Evolutionary conservation across 2,113 vertebrate genomes (phyloP), one percentile per base, ranked within the genome.

Genomic region (Porphyrio hochstetteri): DNA sequence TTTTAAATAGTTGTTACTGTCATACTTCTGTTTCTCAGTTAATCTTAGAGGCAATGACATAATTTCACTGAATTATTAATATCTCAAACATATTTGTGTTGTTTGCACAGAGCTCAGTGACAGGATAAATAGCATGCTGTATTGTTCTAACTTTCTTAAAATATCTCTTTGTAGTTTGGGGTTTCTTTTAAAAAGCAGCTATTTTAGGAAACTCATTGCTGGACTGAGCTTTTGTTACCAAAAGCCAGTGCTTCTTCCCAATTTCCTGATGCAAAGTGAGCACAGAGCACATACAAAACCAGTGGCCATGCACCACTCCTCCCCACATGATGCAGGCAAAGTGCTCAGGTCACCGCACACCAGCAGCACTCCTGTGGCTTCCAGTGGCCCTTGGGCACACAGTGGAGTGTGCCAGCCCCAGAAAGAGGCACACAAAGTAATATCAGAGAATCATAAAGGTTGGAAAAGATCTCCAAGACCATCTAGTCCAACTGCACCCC

Each of bases 321-420:
- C 35, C 13, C 28, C n/a, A 19, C 0, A 1, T 2, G 4, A 5
- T 8, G 25, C 29, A 44, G 13, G 23, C 46, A 60, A 65, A 55
- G 18, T 0, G 0, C 13, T 20, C 0, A 0, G 40, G 67, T 6
- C 52, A 35, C 52, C 2, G 0, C 0, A 2, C 14, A 18, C n/a
- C 46, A 8, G 10, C 19, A n/a, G 42, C 1, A 0, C 29, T 90
- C 16, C 57, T 44, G 5, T 0, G 0, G 36, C 44, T 74, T 40
- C 27, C 35, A 23, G 24, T 29, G 56, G 48, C 25, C 53, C 44
- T 81, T 2, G 16, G 64, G 40, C 6, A 12, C 46, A 17, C 0
- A 0, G 28, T 4, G 16, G 25, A 46, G 28, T 6, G 2, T 72
- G 7, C 8, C 28, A 52, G 21, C 9, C 36, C 11, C 0, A 0